These are phyloP conservation scores for Laupala kohalensis DNA, from an alignment of 1,140 invertebrate genomes.

Conservation along the genomic window DNA sequence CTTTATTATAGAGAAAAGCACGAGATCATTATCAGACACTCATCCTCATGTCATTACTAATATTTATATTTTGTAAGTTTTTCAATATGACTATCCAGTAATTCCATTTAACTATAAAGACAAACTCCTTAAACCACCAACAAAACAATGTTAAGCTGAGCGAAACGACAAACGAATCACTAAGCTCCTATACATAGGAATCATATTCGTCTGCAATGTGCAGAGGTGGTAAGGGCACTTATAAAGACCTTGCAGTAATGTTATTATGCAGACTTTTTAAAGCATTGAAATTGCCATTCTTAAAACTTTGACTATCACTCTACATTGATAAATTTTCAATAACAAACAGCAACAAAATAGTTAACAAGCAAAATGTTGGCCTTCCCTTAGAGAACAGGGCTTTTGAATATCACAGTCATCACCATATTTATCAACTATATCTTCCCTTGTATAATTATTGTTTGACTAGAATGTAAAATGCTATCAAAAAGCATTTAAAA, in stretches of 20 bases:
- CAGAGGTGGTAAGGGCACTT: not conserved
- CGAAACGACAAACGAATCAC: too few species aligned
- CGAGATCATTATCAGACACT: too few species aligned
- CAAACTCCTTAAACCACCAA: not conserved
- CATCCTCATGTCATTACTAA: not conserved
- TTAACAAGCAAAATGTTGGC: too few species aligned
- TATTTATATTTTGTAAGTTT: not conserved
- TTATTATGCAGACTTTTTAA: not conserved
- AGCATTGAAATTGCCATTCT: not conserved
- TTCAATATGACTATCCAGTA: not conserved
- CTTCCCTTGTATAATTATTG: too few species aligned
- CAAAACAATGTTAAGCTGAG: not conserved
- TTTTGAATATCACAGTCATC: not conserved
- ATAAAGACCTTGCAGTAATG: not conserved
- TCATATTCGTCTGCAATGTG: not conserved
- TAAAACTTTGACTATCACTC: not conserved
- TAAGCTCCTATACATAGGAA: too few species aligned
- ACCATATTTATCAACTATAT: too few species aligned
- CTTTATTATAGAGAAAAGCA: too few species aligned
- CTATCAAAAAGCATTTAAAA: too few species aligned
- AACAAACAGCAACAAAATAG: not conserved
- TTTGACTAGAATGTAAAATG: too few species aligned
- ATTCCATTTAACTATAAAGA: not conserved
- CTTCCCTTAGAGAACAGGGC: not conserved
- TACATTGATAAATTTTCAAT: not conserved